Conservation (phyloP, 1,140 invertebrate genomes). For the Lethocerus indicus region DNA sequence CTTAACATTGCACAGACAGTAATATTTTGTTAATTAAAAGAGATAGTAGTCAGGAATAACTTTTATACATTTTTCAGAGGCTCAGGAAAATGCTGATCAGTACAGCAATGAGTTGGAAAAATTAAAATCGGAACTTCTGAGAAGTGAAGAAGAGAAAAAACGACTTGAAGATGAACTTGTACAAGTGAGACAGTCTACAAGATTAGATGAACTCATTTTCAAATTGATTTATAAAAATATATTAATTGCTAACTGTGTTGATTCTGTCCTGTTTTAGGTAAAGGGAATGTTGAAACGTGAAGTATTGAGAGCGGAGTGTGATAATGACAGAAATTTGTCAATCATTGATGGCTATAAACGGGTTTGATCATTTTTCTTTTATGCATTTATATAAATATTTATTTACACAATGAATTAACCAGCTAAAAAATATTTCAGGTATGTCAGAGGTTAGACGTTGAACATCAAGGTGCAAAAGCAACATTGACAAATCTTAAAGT, state of each 20-base stretch:
- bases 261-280: constrained; percentile 38
- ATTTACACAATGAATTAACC: not conserved
- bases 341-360: constrained; percentile 87
- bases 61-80: constrained; percentile 27
- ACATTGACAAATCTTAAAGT: constrained; percentile 39
- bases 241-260: too few species aligned
- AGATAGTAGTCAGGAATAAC: not conserved
- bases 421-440: constrained; percentile 40
- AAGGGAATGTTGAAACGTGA: constrained; percentile 74
- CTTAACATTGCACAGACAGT: not conserved
- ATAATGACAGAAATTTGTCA: constrained; percentile 46
- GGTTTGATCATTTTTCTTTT: constrained; percentile 22
- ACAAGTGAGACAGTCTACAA: constrained; percentile 37
- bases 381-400: not conserved
- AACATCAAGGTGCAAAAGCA: constrained; percentile 46
- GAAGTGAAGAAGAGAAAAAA: constrained; percentile 70
- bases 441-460: constrained; percentile 72
- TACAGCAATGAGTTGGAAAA: constrained; percentile 63
- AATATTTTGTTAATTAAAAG: not conserved
- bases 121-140: constrained; percentile 48
- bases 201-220: too few species aligned
- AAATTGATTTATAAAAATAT: too few species aligned
- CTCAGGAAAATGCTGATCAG: constrained; percentile 60
- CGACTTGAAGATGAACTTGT: constrained; percentile 58
- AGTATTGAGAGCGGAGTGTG: constrained; percentile 52